These are phyloP conservation scores for Platerodrilus igneus DNA, from an alignment of 2,888 invertebrate species.

Conservation along the genomic window DNA sequence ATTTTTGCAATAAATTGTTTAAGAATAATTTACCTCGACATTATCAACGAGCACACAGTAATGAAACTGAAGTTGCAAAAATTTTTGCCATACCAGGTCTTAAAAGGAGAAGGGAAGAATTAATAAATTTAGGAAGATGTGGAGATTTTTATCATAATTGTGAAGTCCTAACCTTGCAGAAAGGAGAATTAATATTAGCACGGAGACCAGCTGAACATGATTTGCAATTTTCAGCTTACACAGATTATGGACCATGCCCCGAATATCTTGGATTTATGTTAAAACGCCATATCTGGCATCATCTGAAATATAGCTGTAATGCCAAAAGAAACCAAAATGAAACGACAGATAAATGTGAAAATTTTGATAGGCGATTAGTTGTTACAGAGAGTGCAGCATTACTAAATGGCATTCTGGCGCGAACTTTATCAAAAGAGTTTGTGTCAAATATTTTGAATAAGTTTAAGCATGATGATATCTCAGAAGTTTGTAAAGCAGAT, in stretches of 20 bases:
- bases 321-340: not conserved
- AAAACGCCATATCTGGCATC: slow-evolving; percentile 8
- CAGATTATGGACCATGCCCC: slow-evolving; percentile 10
- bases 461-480: slow-evolving; percentile 4
- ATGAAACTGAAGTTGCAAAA: slow-evolving; percentile 9
- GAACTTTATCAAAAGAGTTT: not conserved
- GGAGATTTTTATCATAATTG: slow-evolving; percentile 10
- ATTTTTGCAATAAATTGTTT: slow-evolving; percentile 6
- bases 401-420: not conserved
- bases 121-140: not conserved
- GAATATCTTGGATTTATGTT: slow-evolving; percentile 9
- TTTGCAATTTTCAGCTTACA: not conserved
- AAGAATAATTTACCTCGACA: slow-evolving; percentile 10
- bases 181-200: slow-evolving; percentile 7
- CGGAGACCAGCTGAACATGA: slow-evolving; percentile 3
- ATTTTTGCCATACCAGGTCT: slow-evolving; percentile 4
- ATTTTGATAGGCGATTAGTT: not conserved
- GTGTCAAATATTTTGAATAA: slow-evolving; percentile 2
- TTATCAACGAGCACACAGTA: slow-evolving; percentile 8
- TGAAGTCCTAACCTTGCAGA: not conserved
- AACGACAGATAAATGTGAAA: not conserved
- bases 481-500: slow-evolving; percentile 1
- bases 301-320: slow-evolving; percentile 7
- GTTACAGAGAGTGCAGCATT: slow-evolving; percentile 1
- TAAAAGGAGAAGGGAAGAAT: slow-evolving; percentile 2